phyloP scores from a whole-genome alignment of 2,113 vertebrate species.

The Tachysurus fulvidraco region DNA sequence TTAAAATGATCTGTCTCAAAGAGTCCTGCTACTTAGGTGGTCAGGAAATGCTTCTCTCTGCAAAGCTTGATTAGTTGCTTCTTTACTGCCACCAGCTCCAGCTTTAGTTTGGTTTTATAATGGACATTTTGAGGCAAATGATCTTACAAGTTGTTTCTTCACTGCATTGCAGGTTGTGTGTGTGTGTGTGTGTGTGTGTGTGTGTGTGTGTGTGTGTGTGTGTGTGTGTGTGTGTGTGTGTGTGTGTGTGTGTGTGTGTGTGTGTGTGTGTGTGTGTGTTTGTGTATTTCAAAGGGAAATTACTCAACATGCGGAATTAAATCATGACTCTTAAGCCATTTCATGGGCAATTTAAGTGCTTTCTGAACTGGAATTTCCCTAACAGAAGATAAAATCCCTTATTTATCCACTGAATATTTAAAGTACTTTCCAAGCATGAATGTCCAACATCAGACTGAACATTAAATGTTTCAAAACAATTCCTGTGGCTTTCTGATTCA shows the following conservation, averaged over 20 bases:
- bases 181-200: too few relatives aligned
- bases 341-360: not conserved
- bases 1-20: constrained; percentile 6
- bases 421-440: not conserved
- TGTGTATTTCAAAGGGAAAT: not conserved
- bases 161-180: not conserved
- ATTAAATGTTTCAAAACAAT: not conserved
- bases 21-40: not conserved
- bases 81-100: not conserved
- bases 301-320: not conserved
- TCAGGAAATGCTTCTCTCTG: not conserved
- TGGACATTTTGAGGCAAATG: not conserved
- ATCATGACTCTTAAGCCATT: not conserved
- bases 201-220: not conserved
- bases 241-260: not conserved
- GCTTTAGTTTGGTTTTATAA: not conserved
- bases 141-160: not conserved
- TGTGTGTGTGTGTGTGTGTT: too few relatives aligned
- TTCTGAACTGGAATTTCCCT: not conserved
- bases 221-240: not conserved
- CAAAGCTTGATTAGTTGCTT: not conserved
- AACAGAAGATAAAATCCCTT: not conserved
- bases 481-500: not conserved
- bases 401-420: not conserved
- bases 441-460: not conserved